Evolutionary conservation across 2,888 invertebrate genomes (phyloP), one percentile per base, ranked within the genome.

Genomic region (Leucozona laternaria): DNA sequence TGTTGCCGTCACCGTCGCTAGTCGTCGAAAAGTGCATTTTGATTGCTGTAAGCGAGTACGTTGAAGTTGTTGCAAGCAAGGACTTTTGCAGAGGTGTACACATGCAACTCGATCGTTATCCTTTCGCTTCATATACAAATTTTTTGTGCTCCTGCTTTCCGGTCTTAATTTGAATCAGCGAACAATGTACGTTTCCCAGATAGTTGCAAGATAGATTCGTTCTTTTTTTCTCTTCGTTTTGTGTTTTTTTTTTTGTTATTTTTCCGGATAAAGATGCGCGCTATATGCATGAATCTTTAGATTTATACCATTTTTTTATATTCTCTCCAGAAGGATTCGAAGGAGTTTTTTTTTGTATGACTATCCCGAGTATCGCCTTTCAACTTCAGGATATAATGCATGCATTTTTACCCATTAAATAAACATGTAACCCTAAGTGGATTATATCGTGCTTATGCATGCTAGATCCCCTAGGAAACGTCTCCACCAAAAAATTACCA

Each of bases 361-460:
- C 15, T 53, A 72, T 57, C 43, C 25, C 31, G 17, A 48, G 48
- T 76, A 71, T 71, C 37, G 25, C 17, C 66, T 43, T 34, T 31
- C 50, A 25, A 50, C 53, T 48, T 34, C 62, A 60, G 66, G 76
- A 77, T 72, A 77, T 72, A 77, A 72, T 72, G 53, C 71, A 25
- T 81, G 85, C 77, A 85, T 77, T 85, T 85, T 73, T 73, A 11
- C 48, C 68, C 81, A 70, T 85, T 85, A 85, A 80, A 85, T 77
- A 85, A 81, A 70, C 73, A 85, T 78, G 57, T 70, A 62, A 55
- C 84, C 25, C 73, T 80, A 85, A 85, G 85, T 85, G 77, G 85
- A 85, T 85, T 80, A 77, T 77, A 60, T 81, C 85, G 72, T 77
- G 80, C 53, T 71, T 75, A 62, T 75, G 34, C 48, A 55, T 45